Evolutionary conservation across 2,888 invertebrate genomes (phyloP).

Genomic region (Pterostichus madidus): DNA sequence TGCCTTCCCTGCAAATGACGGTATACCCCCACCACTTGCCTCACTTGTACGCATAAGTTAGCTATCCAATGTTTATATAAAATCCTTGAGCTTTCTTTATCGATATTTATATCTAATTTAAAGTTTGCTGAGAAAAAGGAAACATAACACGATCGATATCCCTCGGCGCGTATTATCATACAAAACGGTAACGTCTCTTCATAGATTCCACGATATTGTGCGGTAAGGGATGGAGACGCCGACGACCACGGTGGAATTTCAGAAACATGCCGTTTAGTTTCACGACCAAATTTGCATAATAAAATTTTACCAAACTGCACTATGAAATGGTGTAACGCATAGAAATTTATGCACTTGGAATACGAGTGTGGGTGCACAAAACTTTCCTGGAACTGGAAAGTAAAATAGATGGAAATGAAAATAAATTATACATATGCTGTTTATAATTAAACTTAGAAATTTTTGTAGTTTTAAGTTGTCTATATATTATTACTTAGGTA

Average conservation of each 20-base stretch:
- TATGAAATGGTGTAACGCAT: conserved; percentile 59
- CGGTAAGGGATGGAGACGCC: conserved; percentile 1
- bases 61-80: no score
- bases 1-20: no score
- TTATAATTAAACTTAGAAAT: no score
- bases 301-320: conserved; percentile 61
- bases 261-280: conserved; percentile 63
- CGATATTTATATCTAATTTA: conserved; percentile 53
- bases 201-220: conserved; percentile 65
- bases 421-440: no score
- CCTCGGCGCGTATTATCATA: conserved; percentile 60
- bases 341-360: conserved; percentile 50
- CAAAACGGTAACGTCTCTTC: conserved; percentile 62
- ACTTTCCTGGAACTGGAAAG: conserved; percentile 19
- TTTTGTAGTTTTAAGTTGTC: no score
- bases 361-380: neutral
- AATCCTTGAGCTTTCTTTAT: no score
- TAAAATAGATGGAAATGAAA: neutral
- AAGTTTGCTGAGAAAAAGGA: conserved; percentile 41
- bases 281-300: conserved; percentile 62
- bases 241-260: conserved; percentile 31
- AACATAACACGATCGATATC: conserved; percentile 21
- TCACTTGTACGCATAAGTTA: no score
- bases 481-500: no score
- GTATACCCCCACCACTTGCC: no score